Percentiles rank a stretch among this genome's conserved stretches.
Evolutionary conservation across 2,888 invertebrate species (phyloP).

Genomic region (Netelia melanura): DNA sequence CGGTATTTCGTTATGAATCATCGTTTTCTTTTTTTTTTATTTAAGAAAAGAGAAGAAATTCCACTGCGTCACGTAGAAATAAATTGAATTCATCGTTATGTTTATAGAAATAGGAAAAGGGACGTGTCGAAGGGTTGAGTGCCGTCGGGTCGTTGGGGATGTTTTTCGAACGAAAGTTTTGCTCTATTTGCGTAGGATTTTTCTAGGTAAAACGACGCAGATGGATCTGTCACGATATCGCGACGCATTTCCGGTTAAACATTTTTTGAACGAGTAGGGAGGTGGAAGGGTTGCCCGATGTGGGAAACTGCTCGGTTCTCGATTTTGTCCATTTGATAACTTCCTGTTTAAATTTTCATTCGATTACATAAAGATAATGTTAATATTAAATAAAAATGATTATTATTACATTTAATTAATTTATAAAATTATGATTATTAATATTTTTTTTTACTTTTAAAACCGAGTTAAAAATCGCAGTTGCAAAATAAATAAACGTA

Average conservation of each 20-base stretch:
- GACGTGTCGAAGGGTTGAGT: constrained; percentile 26
- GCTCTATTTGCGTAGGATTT: constrained; percentile 63
- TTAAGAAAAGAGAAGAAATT: neutral
- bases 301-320: too few relatives aligned
- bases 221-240: constrained; percentile 48
- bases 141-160: constrained; percentile 13
- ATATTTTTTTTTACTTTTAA: too few relatives aligned
- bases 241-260: constrained; percentile 43
- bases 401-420: too few relatives aligned
- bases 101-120: neutral
- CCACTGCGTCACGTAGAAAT: neutral
- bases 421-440: too few relatives aligned
- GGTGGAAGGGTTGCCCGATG: constrained; percentile 19
- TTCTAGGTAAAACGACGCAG: constrained; percentile 30
- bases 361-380: too few relatives aligned
- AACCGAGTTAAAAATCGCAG: too few relatives aligned
- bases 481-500: too few relatives aligned
- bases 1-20: constrained; percentile 43
- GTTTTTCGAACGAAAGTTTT: constrained; percentile 31
- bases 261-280: constrained; percentile 9
- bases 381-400: too few relatives aligned
- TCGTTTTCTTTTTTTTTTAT: constrained; percentile 25
- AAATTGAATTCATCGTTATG: constrained; percentile 6
- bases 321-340: neutral
- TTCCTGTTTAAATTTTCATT: neutral